A percentile compares a stretch with the other conserved stretches of the same genome.
Conservation (phyloP, 2,888 invertebrate species). For the Sipha maydis region DNA sequence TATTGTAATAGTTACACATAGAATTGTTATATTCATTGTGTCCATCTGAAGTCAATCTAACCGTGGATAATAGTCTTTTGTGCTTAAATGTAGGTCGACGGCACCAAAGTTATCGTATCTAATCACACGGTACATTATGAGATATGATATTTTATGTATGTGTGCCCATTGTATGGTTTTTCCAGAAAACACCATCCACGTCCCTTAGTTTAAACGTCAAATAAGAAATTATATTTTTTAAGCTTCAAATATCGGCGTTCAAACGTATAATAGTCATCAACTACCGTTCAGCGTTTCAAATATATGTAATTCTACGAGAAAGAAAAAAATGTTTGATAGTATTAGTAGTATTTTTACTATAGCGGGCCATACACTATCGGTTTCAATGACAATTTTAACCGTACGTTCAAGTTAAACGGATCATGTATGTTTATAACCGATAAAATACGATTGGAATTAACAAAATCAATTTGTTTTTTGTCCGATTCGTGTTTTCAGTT, state of each 20-base stretch:
- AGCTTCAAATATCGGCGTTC: neutral
- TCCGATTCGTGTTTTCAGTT: no score
- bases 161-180: conserved; percentile 12
- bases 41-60: conserved; percentile 54
- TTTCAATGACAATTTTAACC: no score
- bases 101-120: conserved; percentile 59
- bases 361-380: no score
- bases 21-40: conserved; percentile 32
- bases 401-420: no score
- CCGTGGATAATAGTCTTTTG: conserved; percentile 58
- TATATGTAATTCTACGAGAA: neutral
- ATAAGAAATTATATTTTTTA: neutral
- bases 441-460: no score
- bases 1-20: neutral
- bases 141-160: conserved; percentile 4
- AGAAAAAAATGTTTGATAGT: neutral
- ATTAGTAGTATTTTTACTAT: no score
- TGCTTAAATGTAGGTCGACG: conserved; percentile 54
- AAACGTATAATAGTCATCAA: neutral
- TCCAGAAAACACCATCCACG: conserved; percentile 7
- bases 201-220: neutral
- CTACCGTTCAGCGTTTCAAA: neutral
- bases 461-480: no score
- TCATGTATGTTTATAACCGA: no score
- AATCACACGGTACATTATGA: conserved; percentile 57